Percentiles rank a stretch among this genome's conserved stretches.
Conservation (phyloP, 2,888 invertebrate species). For the Cancer borealis region DNA sequence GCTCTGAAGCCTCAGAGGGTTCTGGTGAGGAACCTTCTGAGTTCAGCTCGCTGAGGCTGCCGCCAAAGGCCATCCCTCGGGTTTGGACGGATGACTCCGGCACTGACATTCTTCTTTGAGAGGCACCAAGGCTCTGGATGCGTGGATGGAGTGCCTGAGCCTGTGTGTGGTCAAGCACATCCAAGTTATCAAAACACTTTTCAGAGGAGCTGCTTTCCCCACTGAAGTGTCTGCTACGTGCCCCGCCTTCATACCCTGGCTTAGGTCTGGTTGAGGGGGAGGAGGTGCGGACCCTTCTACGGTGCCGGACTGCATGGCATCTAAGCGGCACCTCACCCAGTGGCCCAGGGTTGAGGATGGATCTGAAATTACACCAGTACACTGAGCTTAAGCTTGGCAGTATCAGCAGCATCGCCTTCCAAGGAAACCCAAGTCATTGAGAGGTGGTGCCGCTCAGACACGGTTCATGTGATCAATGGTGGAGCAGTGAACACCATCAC, state of each 20-base stretch:
- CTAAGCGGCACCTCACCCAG: neutral
- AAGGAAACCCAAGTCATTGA: neutral
- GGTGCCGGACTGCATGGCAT: neutral
- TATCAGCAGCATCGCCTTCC: neutral
- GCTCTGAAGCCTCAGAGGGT: neutral
- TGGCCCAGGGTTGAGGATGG: neutral
- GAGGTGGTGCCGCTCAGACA: neutral
- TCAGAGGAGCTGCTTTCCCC: neutral
- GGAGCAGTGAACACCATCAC: no score
- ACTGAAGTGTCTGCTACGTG: constrained; percentile 7
- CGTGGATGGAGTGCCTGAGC: neutral
- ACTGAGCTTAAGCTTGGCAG: neutral
- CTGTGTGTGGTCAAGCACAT: neutral
- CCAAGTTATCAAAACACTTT: neutral
- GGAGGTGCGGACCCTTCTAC: neutral
- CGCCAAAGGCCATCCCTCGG: neutral
- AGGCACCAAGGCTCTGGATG: neutral
- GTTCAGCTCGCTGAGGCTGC: neutral
- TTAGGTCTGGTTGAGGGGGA: neutral
- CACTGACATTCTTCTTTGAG: neutral
- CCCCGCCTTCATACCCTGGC: neutral
- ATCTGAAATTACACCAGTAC: neutral
- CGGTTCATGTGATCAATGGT: no score
- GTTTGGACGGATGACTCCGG: neutral
- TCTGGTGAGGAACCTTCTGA: neutral